Percentiles rank a stretch among this genome's conserved stretches.
Conservation (phyloP, 2,888 invertebrate genomes). For the Osedax frankpressi region DNA sequence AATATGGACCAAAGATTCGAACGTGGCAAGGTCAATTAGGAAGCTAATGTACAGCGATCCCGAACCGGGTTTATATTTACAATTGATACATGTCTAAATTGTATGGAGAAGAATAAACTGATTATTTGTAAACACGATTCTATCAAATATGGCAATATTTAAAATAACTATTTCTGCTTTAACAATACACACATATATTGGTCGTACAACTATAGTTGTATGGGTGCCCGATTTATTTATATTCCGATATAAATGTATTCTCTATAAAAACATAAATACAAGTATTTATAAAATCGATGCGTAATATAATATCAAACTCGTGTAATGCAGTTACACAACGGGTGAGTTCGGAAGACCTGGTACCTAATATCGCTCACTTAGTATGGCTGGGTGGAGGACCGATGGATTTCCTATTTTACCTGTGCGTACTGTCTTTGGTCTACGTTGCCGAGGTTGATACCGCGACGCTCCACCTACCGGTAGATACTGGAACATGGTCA, state of each 20-base stretch:
- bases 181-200: too few relatives aligned
- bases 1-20: conserved; percentile 29
- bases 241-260: too few relatives aligned
- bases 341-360: conserved; percentile 26
- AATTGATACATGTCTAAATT: too few relatives aligned
- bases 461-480: conserved; percentile 34
- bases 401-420: conserved; percentile 38
- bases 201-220: too few relatives aligned
- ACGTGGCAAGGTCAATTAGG: conserved; percentile 29
- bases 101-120: too few relatives aligned
- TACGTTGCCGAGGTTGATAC: conserved; percentile 32
- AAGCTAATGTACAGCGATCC: conserved; percentile 31
- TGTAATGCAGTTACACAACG: conserved; percentile 17
- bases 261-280: too few relatives aligned
- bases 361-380: conserved; percentile 40
- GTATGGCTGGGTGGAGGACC: conserved; percentile 36
- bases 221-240: too few relatives aligned
- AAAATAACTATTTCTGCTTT: too few relatives aligned
- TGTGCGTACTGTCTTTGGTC: conserved; percentile 37
- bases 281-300: too few relatives aligned
- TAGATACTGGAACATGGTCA: conserved; percentile 32
- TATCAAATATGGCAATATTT: too few relatives aligned
- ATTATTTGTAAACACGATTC: too few relatives aligned
- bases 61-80: conserved; percentile 25
- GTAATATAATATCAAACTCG: too few relatives aligned